Conservation (phyloP, 2,113 vertebrate genomes). For the Strix aluco region DNA sequence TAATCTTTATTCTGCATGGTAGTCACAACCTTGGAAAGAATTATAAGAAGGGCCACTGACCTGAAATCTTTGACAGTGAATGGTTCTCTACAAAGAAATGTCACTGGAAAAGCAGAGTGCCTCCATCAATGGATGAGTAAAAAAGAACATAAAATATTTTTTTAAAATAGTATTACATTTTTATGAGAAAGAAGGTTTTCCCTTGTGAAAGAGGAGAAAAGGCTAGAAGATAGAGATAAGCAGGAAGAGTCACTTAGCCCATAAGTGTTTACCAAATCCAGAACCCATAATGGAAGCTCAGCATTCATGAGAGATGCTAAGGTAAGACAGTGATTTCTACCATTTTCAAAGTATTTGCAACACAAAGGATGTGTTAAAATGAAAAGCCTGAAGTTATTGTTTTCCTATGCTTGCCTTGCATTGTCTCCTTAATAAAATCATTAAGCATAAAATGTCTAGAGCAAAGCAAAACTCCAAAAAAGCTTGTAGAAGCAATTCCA, state of each 20-base stretch:
- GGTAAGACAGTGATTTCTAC: neutral
- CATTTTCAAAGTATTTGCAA: neutral
- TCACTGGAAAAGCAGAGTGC: neutral
- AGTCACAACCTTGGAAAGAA: neutral
- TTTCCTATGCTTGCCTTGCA: neutral
- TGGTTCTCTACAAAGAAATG: neutral
- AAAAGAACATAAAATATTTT: neutral
- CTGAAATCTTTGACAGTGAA: neutral
- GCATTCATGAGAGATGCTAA: neutral
- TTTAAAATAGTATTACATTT: neutral
- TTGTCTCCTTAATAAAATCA: neutral
- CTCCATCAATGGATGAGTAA: neutral
- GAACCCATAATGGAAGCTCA: neutral
- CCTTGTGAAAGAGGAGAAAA: neutral
- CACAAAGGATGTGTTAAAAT: neutral
- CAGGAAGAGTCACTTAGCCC: neutral
- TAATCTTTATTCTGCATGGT: neutral
- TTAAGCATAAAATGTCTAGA: neutral
- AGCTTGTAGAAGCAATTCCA: neutral
- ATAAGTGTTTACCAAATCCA: neutral
- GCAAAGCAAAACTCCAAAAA: neutral
- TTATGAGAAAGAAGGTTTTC: neutral
- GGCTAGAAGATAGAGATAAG: neutral
- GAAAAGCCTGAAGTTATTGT: neutral
- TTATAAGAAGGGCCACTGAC: neutral